Base-by-base conservation (phyloP, 2,888 invertebrate species). In the Reticulitermes lucifugus region DNA sequence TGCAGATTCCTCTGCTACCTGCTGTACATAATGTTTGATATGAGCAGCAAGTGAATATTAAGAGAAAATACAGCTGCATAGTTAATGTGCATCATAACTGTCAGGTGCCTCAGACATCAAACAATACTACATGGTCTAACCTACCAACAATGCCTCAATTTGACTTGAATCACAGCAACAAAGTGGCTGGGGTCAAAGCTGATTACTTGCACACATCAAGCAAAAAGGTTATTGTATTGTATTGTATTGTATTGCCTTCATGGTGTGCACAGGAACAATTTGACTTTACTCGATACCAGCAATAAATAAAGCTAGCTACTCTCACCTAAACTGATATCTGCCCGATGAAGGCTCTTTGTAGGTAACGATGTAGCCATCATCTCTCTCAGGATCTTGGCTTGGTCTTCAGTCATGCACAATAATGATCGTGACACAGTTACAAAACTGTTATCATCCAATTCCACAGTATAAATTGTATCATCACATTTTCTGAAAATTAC, bases 351-450 rank as follows among this genome's bases (percentile, higher is more conserved):
- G 10, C 84, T 83, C 21, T 35, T 77, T 46, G 35, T 81, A 59
- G 86, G 88, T 2, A 87, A 84, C 60, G 89, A 89, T 0, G 89
- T 88, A 0, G 89, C 88, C 0, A 88, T 29, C 41, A 88, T 88
- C 65, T 90, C 90, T 77, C 88, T 89, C 3, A 91, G 60, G 14
- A 90, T 86, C 65, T 89, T 89, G 0, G 89, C 90, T 84, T 91
- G 90, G 87, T 90, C 90, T 86, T 93, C 93, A 0, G 93, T 92
- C 41, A 93, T 89, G 89, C 93, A 93, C 10, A 93, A 89, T 88
- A 93, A 92, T 85, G 92, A 92, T 0, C 92, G 92, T 0, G 92
- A 92, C 86, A 93, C 93, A 89, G 91, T 90, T 0, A 93, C 92
- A 84, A 92, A 90, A 2, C 91, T 91, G 79, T 92, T 92, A 71